Evolutionary conservation across 2,797 vertebrate species (phyloP), one percentile per base, ranked within the genome.

Genomic region (Sebastes hubbsi): DNA sequence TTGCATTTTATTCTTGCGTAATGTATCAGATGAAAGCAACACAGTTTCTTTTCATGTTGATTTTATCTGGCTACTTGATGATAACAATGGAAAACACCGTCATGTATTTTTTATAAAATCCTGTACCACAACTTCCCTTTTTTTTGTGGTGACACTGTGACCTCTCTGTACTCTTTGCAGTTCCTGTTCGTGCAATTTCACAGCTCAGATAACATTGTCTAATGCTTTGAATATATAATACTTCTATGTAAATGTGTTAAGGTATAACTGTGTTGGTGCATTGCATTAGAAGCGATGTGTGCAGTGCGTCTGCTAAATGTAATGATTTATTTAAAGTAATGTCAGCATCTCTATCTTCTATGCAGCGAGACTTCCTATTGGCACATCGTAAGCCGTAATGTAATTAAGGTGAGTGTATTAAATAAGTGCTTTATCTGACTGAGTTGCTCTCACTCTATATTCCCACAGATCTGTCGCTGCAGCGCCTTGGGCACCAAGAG

Each of bases 381-480:
- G 24, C 54, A 9, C 25, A 18, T 25, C 22, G 10, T 78, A 29
- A 69, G 36, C n/a, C 80, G 54, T 80, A 82, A 80, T 77, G 59
- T 85, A 77, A 87, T 89, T 76, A 84, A 76, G 12, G 27, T 64
- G 29, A 76, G 62, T 75, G 54, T 72, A 27, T 80, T 84, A 87
- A 86, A 79, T 86, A 81, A 80, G 30, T 49, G 27, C 32, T 65
- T 75, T 73, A 60, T 85, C 58, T 84, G 70, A 83, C 70, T 63
- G 54, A 67, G 25, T 56, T 58, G 36, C 25, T 80, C 71, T 76
- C 49, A 13, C 66, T 78, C 25, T 81, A 1, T 80, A 42, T 80
- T 78, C 65, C 55, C 58, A 65, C 72, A 90, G 83, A 80, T 89
- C 76, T 85, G 79, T 84, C 68, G n/a, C 77, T 84, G 58, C 52